Evolutionary conservation across 2,113 vertebrate species (phyloP), one percentile per base, ranked within the genome.

Genomic region (Sigmodon hispidus): DNA sequence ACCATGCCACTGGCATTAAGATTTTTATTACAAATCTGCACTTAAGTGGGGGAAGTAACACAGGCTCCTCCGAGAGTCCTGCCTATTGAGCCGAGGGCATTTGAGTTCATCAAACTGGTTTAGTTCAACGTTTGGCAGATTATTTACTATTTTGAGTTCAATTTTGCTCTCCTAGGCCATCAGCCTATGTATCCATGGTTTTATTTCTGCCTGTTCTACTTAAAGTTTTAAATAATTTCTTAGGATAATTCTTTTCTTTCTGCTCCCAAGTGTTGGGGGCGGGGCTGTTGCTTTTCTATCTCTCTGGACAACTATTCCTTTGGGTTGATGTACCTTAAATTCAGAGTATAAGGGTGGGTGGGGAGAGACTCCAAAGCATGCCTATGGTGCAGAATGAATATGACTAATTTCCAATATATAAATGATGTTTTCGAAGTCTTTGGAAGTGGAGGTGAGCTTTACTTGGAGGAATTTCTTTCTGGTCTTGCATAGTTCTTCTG

Each of bases 31-130:
- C 52, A 98, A 98, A 97, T 97, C 94, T 97, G 85, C 92, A 43
- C 97, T 96, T 98, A 96, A 97, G 97, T 97, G 96, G 96, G 63
- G 97, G 97, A 98, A 98, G 97, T 98, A 98, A 98, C 97, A 98
- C 97, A 98, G 96, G 94, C 96, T 98, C 96, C 96, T 97, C 81
- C 31, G 96, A 97, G 97, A 98, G 97, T 97, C 96, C 96, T 98
- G 97, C 93, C 96, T 97, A 98, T 98, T 93, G 97, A 97, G 97
- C 96, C 72, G 96, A 96, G 97, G 97, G 97, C 97, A 98, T 98
- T 97, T 97, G 97, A 98, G 97, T 98, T 97, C 97, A 98, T 97
- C 96, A 95, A 98, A 96, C 88, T 96, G 93, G 85, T 97, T 96
- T 97, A 97, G 90, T 96, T 93, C 90, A 92, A 96, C 83, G 90